Base-by-base conservation (phyloP, 2,113 vertebrate genomes). In the Periophthalmodon schlosseri region DNA sequence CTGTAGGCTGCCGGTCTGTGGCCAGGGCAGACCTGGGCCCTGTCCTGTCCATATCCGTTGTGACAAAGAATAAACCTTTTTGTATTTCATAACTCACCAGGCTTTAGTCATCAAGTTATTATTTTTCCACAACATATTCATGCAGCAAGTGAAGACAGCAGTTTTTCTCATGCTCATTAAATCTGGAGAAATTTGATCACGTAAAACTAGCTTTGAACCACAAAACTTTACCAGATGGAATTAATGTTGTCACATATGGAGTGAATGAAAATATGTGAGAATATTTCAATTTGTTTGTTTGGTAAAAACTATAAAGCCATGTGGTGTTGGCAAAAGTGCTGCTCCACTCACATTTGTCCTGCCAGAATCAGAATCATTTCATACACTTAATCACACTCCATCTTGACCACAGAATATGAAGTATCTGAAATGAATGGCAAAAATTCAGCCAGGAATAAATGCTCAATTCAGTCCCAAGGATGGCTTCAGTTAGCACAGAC, bases 241-340 rank as follows among this genome's bases (percentile, higher is more conserved):
- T 74, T 67, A 67, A 54, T n/a, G n/a, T 77, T 44, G n/a, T 54
- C 46, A 79, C 84, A 86, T 84, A 77, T 83, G 71, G 77, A 77
- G 54, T 12, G 60, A 70, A 75, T 13, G 33, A 46, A 72, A 15
- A 13, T 18, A 66, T 72, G 61, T 61, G 60, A 79, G 70, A 47
- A 52, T 80, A 81, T 70, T 58, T 78, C 71, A 67, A 46, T 69
- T 75, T 77, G 57, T 74, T 70, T 66, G 21, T 72, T 80, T 70
- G 70, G 8, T 74, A 63, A 66, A 50, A 68, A 75, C 23, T 1
- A 49, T 66, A 24, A 74, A 78, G 54, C 74, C 21, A 60, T 70
- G 73, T 70, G 60, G 15, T 28, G 18, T 14, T 34, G 60, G 60
- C 24, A 63, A 61, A 60, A 47, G 4, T 57, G 11, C 34, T 11